Percentiles rank a stretch among this genome's conserved stretches.
Evolutionary conservation across 2,888 invertebrate genomes (phyloP).

Genomic region (Callimorpha dominula): DNA sequence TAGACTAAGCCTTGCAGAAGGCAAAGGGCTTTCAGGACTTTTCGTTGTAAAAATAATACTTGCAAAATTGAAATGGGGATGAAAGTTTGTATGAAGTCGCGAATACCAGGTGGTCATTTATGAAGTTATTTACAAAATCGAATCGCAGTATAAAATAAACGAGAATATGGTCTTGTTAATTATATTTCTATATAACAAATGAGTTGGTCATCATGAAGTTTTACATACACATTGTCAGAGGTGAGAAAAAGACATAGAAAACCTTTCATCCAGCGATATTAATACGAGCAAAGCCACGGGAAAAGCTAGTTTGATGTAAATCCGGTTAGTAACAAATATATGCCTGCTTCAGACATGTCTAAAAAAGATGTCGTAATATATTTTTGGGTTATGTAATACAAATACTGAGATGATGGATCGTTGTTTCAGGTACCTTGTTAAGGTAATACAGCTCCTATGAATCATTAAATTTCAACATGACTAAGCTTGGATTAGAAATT

Average conservation of each 20-base stretch:
- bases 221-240: neutral
- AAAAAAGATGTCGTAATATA: slow-evolving; percentile 1
- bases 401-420: slow-evolving; percentile 18
- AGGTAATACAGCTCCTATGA: slow-evolving; percentile 15
- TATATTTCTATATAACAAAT: too few species aligned
- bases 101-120: too few species aligned
- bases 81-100: too few species aligned
- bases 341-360: neutral
- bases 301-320: neutral
- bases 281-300: too few species aligned
- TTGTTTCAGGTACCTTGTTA: slow-evolving; percentile 12
- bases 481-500: slow-evolving; percentile 7
- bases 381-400: slow-evolving; percentile 1
- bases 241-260: neutral
- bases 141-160: too few species aligned
- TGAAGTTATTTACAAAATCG: too few species aligned
- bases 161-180: too few species aligned
- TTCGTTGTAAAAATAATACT: too few species aligned
- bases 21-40: too few species aligned
- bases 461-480: slow-evolving; percentile 14
- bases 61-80: too few species aligned
- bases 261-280: neutral
- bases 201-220: neutral
- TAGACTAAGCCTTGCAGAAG: too few species aligned
- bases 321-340: neutral